Evolutionary conservation across 1,140 invertebrate genomes (phyloP), one percentile per base, ranked within the genome.

Genomic region (Anadara kagoshimensis): DNA sequence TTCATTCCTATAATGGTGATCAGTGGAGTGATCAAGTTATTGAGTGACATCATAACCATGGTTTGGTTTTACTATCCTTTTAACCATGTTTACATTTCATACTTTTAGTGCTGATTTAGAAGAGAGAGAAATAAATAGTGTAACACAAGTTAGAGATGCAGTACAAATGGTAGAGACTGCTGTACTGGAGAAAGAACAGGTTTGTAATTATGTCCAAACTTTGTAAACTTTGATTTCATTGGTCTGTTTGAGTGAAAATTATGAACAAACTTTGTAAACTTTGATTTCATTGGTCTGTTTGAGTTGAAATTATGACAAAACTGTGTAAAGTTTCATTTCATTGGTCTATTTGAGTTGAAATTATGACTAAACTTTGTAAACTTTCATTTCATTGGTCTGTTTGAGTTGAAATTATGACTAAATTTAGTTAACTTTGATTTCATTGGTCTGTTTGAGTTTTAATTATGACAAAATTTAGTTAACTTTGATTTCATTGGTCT

Each of bases 151-250:
- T 44, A 82, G 81, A 61, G 85, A 88, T 64, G 83, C 82, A 49
- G 79, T 84, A 24, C 81, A 82, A 29, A 81, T 88, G 79, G 86
- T 83, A 14, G 87, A 88, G 57, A 83, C 78, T 58, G 83, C 85
- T 24, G 74, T 82, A 1, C 43, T 87, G 51, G 87, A 86, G 64
- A 87, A 86, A 71, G 87, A 88, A 76, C 81, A 87, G 79, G 86
- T 87, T 36, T 22, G 12, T 65, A 58, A 20, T 12, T 58, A 11
- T 16, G n/a, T n/a, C 26, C 18, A 2, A 0, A 0, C 16, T 45
- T 16, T 36, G 5, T 22, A 14, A 14, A 57, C 14, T 20, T 57
- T 20, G 14, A 18, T 20, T n/a, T 4, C 1, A 20, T 36, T 16
- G n/a, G 47, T 12, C 5, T 49, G 47, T 49, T 49, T 49, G 2